Evolutionary conservation across 2,797 vertebrate species (phyloP).

Genomic region (Rhinophrynus dorsalis): DNA sequence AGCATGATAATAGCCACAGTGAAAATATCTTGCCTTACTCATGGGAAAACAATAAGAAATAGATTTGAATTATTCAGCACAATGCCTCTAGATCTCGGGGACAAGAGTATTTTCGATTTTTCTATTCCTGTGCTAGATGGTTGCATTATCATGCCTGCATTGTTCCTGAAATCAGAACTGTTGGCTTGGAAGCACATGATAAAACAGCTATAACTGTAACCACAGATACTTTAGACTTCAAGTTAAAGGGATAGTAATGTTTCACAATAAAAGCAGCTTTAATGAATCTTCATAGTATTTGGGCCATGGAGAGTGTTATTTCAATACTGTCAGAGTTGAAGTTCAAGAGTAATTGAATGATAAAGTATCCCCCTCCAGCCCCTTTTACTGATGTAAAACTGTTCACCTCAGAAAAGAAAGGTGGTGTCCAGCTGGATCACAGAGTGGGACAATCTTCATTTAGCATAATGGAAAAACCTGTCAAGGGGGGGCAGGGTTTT

Average conservation of each 20-base stretch:
- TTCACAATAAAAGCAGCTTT: no score
- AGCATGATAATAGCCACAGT: slow-evolving; percentile 33
- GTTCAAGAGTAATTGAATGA: no score
- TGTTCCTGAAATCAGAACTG: not conserved
- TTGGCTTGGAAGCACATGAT: not conserved
- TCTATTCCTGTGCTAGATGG: not conserved
- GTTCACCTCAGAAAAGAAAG: no score
- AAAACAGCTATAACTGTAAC: not conserved
- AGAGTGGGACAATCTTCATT: no score
- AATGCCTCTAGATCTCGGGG: not conserved
- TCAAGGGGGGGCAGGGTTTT: no score
- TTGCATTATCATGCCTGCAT: slow-evolving; percentile 8
- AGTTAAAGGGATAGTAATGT: no score
- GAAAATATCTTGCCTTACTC: slow-evolving; percentile 21
- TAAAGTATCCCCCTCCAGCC: not conserved
- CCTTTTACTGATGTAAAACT: no score
- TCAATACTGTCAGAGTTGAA: no score
- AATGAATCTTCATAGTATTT: no score
- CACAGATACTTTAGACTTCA: not conserved
- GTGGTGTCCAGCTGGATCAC: no score
- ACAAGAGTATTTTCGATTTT: not conserved
- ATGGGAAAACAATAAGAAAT: slow-evolving; percentile 1
- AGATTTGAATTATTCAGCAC: slow-evolving; percentile 28
- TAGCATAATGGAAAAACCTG: no score
- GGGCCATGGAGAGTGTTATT: no score